Base-by-base conservation (phyloP, 2,113 vertebrate genomes). In the Eleginops maclovinus region DNA sequence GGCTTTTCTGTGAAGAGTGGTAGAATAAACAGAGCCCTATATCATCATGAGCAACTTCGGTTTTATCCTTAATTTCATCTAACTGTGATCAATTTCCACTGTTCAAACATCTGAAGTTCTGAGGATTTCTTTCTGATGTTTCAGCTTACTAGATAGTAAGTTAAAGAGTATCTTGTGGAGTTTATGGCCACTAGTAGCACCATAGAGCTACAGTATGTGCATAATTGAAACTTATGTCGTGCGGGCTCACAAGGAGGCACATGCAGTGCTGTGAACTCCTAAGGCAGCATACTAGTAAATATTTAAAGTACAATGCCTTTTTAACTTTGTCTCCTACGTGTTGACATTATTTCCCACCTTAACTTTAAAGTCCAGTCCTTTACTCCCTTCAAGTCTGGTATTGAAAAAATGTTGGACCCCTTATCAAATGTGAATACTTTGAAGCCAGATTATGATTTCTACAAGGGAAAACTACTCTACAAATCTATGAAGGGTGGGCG, bases 401-500 rank as follows among this genome's bases (percentile, higher is more conserved):
- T 79, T 70, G 66, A 44, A 70, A 72, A 85, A 80, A 87, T 81
- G 67, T 76, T 84, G 79, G 67, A 77, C 62, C 15, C 19, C 53
- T 76, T 64, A 60, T 68, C 64, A 71, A 69, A 2, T 46, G 19
- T 64, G 17, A 79, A 89, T 82, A 63, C 51, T 81, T 60, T 75
- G 53, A 66, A 12, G 74, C 84, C 86, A 90, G 84, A 81, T 59
- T 50, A 75, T 64, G 67, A 79, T 84, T 74, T 62, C 81, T 62
- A 67, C 73, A 62, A 62, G 51, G 61, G 77, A 68, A 82, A 86
- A 73, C 62, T 51, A 31, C 24, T 51, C 72, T 62, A 79, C 74
- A 86, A 90, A 86, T 92, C 87, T 88, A 86, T 75, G 56, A 79
- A 68, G 58, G 56, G 74, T 69, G 79, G 75, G 88, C 83, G 72